Evolutionary conservation across 2,113 vertebrate species (phyloP), one percentile per base, ranked within the genome.

Genomic region (Calonectris borealis): DNA sequence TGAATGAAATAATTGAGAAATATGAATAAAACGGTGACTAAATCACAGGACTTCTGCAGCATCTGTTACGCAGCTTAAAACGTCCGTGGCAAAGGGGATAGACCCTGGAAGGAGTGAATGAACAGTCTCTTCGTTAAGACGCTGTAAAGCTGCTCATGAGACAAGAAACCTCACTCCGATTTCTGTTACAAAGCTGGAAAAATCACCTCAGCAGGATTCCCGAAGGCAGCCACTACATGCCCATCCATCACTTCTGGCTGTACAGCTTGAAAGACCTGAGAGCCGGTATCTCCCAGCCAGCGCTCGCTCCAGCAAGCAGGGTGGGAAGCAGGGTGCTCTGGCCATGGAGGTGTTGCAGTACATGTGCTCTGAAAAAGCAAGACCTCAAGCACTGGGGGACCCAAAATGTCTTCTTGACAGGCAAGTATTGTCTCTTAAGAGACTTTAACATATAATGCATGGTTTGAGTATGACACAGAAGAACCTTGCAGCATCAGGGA

Each of bases 1-100:
- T 27, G 73, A 85, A 75, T 11, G 9, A 71, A 86, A 78, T 8
- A 42, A 42, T 42, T 55, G 57, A 78, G 51, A 73, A 78, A 81
- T 44, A 86, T 13, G 27, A 95, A 72, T 55, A 49, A 90, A 83
- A 21, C 46, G 52, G 58, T 42, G 49, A 54, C 52, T 76, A 62
- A 85, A 92, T 51, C 46, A 31, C 60, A 81, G 32, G 58, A 34
- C 8, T 49, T 58, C 9, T 49, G 46, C 61, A n/a, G 52, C 0
- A 0, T 8, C 38, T 54, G 24, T 68, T 69, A 52, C 2, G 2
- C 64, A 78, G 60, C 55, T 69, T 31, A 40, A 58, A 83, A 71
- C 1, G 0, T 22, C 6, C 0, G 11, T 3, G 6, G 61, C 13
- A 13, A 68, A 68, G 19, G 46, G 66, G 61, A 62, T 70, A 85